Conservation (phyloP, 2,888 invertebrate genomes). For the Aspidiotus destructor region DNA sequence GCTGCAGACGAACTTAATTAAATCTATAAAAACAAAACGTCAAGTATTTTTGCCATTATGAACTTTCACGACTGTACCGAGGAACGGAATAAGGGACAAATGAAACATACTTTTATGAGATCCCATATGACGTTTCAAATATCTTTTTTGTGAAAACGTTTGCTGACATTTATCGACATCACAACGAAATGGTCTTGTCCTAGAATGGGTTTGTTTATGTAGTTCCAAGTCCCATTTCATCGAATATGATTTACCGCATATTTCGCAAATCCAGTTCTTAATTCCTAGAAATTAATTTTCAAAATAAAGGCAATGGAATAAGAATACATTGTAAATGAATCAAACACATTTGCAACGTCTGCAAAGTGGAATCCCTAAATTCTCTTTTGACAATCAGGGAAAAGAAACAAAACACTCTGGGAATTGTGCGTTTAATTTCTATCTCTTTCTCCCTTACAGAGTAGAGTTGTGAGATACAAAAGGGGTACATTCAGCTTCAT, state of each 20-base stretch:
- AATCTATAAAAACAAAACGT: constrained; percentile 27
- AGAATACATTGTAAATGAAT: too few relatives aligned
- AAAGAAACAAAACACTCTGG: too few relatives aligned
- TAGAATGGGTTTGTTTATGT: constrained; percentile 33
- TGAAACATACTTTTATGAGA: constrained; percentile 34
- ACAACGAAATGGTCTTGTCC: constrained; percentile 30
- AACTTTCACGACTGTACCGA: neutral
- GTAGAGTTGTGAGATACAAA: too few relatives aligned
- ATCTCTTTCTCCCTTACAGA: too few relatives aligned
- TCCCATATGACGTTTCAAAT: constrained; percentile 34
- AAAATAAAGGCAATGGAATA: too few relatives aligned
- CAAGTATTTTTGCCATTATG: neutral
- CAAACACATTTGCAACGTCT: too few relatives aligned
- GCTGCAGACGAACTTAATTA: constrained; percentile 32
- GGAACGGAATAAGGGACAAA: too few relatives aligned
- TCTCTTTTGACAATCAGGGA: too few relatives aligned
- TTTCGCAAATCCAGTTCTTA: constrained; percentile 34
- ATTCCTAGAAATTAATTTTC: constrained; percentile 20
- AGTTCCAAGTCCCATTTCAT: constrained; percentile 34
- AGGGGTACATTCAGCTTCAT: too few relatives aligned
- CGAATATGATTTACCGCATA: constrained; percentile 31
- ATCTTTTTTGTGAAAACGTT: constrained; percentile 33
- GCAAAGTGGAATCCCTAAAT: too few relatives aligned
- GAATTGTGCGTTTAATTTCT: too few relatives aligned
- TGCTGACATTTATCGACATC: constrained; percentile 27